These are phyloP conservation scores for Tichodroma muraria DNA, from an alignment of 2,113 vertebrate genomes.

Conservation along the genomic window DNA sequence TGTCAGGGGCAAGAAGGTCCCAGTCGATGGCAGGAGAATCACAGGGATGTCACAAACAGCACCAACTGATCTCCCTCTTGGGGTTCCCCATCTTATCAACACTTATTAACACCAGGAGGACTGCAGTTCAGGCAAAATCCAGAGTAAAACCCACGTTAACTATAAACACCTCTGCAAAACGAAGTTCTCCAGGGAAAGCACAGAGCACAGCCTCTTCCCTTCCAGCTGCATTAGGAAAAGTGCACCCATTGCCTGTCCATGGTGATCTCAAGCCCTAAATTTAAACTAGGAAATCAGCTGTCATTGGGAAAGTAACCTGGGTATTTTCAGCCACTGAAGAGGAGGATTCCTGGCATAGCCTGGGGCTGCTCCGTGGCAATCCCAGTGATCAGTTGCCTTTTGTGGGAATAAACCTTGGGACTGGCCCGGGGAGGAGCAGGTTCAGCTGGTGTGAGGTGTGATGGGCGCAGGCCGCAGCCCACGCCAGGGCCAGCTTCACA, in stretches of 20 bases:
- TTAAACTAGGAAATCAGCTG: not conserved
- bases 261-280: not conserved
- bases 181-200: not conserved
- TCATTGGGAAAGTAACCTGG: not conserved
- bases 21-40: accelerated
- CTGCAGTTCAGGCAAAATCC: not conserved
- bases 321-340: not conserved
- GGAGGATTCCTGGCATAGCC: not conserved
- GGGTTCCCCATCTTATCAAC: not conserved
- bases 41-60: not conserved
- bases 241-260: not conserved
- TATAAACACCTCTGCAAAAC: not conserved
- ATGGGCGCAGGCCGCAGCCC: not conserved
- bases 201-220: not conserved
- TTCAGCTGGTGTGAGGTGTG: not conserved
- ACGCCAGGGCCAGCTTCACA: not conserved
- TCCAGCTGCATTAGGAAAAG: not conserved
- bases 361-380: not conserved
- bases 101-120: not conserved
- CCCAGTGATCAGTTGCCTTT: not conserved
- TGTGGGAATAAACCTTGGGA: not conserved
- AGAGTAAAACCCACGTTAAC: not conserved
- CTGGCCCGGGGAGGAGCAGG: not conserved
- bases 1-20: not conserved
- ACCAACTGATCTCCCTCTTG: accelerated